Evolutionary conservation across 2,888 invertebrate genomes (phyloP).

Genomic region (Tribolium freemani): DNA sequence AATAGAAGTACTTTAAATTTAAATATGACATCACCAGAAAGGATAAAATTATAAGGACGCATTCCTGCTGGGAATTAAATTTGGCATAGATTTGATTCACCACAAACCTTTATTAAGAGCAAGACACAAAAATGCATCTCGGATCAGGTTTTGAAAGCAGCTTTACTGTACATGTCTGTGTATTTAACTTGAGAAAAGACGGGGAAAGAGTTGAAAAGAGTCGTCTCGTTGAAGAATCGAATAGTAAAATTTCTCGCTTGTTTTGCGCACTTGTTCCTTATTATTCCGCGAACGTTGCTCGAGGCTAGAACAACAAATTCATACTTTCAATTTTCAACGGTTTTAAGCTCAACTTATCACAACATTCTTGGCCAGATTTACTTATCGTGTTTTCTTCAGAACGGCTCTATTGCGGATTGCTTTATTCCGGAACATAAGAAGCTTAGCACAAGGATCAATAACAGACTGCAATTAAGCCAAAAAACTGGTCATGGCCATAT

Average conservation of each 20-base stretch:
- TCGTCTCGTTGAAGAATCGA: constrained; percentile 22
- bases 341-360: constrained; percentile 17
- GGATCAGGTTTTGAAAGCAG: constrained; percentile 15
- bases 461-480: too few species aligned
- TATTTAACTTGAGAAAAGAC: constrained; percentile 26
- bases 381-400: constrained; percentile 5
- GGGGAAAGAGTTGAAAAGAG: constrained; percentile 27
- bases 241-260: too few species aligned
- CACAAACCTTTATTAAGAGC: not conserved
- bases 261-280: too few species aligned
- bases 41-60: constrained; percentile 1
- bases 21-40: not conserved
- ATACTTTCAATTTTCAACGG: not conserved
- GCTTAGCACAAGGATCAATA: not conserved
- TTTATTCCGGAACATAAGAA: not conserved
- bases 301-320: not conserved
- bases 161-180: constrained; percentile 14
- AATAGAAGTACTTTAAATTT: constrained; percentile 3
- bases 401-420: not conserved
- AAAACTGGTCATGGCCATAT: too few species aligned
- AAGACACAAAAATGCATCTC: not conserved
- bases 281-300: not conserved
- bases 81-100: not conserved
- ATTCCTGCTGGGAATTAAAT: not conserved
- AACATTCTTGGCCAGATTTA: constrained; percentile 10